phyloP scores from a whole-genome alignment of 2,888 invertebrate species.

The Drosophila limbata region DNA sequence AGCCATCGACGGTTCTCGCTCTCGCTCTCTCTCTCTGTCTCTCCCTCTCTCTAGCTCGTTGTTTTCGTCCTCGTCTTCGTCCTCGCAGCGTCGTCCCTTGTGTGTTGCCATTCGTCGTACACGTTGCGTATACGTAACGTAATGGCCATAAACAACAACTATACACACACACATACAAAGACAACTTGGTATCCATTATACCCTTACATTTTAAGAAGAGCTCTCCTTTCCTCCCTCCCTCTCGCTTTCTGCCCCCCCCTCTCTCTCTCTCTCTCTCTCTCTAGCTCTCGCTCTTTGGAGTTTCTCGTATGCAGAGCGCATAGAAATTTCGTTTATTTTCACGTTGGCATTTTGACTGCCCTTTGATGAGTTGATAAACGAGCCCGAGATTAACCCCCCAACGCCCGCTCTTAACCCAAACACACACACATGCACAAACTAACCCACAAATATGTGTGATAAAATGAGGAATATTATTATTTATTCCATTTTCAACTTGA shows the following conservation, averaged over 20 bases:
- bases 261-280: conserved; percentile 2
- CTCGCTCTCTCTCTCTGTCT: conserved; percentile 36
- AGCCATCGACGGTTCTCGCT: conserved; percentile 44
- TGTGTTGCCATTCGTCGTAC: conserved; percentile 72
- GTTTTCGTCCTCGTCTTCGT: conserved; percentile 21
- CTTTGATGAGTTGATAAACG: conserved; percentile 73
- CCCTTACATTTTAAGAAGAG: conserved; percentile 23
- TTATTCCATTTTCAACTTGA: conserved; percentile 29
- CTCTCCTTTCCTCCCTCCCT: conserved; percentile 3
- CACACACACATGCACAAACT: conserved; percentile 19
- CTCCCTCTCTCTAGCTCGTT: conserved; percentile 20
- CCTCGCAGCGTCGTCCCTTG: conserved; percentile 57
- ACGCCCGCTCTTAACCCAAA: background rate
- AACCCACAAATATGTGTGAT: conserved; percentile 42
- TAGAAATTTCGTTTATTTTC: conserved; percentile 71
- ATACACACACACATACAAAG: conserved; percentile 21
- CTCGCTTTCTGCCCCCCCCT: conserved; percentile 2
- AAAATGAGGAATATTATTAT: conserved; percentile 21
- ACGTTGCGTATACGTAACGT: conserved; percentile 77
- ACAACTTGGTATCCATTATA: conserved; percentile 35
- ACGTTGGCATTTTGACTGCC: conserved; percentile 70
- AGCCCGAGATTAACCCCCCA: conserved; percentile 41
- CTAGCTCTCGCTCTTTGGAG: conserved; percentile 11
- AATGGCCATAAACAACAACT: conserved; percentile 64
- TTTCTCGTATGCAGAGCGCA: conserved; percentile 40